phyloP scores from a whole-genome alignment of 2,797 vertebrate genomes.

The Hoplostethus mediterraneus region DNA sequence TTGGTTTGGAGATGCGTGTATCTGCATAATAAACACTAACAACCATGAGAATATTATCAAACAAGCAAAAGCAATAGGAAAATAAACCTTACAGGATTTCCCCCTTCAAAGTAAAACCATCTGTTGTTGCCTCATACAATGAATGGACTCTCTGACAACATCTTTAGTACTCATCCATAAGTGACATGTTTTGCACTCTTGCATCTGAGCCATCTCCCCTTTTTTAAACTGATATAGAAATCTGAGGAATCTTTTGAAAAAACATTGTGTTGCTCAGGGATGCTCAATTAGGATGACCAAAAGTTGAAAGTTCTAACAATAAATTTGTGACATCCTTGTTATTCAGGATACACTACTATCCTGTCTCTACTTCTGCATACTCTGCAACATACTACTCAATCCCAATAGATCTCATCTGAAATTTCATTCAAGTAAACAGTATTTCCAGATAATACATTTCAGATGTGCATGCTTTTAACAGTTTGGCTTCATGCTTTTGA shows the following conservation, averaged over 20 bases:
- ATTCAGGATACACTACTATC: constrained; percentile 6
- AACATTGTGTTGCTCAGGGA: constrained; percentile 9
- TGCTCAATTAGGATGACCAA: background rate
- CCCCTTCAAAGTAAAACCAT: constrained; percentile 71
- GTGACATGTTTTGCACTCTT: constrained; percentile 55
- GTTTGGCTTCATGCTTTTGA: constrained; percentile 59
- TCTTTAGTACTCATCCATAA: constrained; percentile 35
- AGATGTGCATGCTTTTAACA: constrained; percentile 59
- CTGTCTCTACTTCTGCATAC: constrained; percentile 38
- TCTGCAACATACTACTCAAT: constrained; percentile 28
- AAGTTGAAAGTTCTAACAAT: background rate
- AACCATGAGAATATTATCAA: constrained; percentile 64
- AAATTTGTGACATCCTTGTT: constrained; percentile 6
- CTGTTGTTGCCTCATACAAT: constrained; percentile 60
- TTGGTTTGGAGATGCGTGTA: constrained; percentile 59
- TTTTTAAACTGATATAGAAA: constrained; percentile 19
- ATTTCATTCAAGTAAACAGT: constrained; percentile 67
- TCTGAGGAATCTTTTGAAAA: constrained; percentile 26
- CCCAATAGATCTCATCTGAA: constrained; percentile 58
- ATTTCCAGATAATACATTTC: constrained; percentile 70
- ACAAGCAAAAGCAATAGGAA: constrained; percentile 64
- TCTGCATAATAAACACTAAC: constrained; percentile 74
- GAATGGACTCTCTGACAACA: constrained; percentile 52
- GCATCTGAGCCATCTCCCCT: constrained; percentile 25
- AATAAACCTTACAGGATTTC: constrained; percentile 74